Evolutionary conservation across 92 coral and sea anemone species (phyloP).

Genomic region (Epizoanthus rinbou): DNA sequence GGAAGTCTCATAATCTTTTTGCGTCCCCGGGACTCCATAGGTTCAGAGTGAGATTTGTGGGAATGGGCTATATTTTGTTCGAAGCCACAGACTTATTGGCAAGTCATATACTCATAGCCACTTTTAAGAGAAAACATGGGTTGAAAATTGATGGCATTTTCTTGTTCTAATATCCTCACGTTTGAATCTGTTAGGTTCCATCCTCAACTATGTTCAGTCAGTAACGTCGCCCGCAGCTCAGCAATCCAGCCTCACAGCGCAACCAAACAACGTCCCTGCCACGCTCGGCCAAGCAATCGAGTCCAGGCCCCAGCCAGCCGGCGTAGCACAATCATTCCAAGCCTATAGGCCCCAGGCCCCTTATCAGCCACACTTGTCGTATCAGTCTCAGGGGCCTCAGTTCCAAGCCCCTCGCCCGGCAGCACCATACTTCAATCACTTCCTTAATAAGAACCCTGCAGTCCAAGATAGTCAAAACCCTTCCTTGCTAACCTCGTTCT

Average conservation of each 20-base stretch:
- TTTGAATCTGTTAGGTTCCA: slow-evolving; percentile 45
- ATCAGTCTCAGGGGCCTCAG: slow-evolving; percentile 30
- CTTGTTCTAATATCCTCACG: not conserved
- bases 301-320: slow-evolving; percentile 54
- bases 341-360: slow-evolving; percentile 52
- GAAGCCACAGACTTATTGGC: too few relatives aligned
- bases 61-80: too few relatives aligned
- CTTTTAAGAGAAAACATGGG: not conserved
- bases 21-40: too few relatives aligned
- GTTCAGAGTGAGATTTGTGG: too few relatives aligned
- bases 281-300: slow-evolving; percentile 43
- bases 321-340: slow-evolving; percentile 12
- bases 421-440: slow-evolving; percentile 38
- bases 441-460: slow-evolving; percentile 4
- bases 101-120: too few relatives aligned
- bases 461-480: slow-evolving; percentile 22
- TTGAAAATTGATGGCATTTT: not conserved
- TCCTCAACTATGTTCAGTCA: slow-evolving; percentile 79
- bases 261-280: slow-evolving; percentile 37
- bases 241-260: slow-evolving; percentile 60
- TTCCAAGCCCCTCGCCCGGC: slow-evolving; percentile 15
- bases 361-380: slow-evolving; percentile 34
- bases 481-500: slow-evolving; percentile 44
- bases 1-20: too few relatives aligned
- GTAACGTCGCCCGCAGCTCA: slow-evolving; percentile 69